A percentile compares a stretch with the other conserved stretches of the same genome.
Evolutionary conservation across 2,797 vertebrate genomes (phyloP).

Genomic region (Hippocampus kuda): DNA sequence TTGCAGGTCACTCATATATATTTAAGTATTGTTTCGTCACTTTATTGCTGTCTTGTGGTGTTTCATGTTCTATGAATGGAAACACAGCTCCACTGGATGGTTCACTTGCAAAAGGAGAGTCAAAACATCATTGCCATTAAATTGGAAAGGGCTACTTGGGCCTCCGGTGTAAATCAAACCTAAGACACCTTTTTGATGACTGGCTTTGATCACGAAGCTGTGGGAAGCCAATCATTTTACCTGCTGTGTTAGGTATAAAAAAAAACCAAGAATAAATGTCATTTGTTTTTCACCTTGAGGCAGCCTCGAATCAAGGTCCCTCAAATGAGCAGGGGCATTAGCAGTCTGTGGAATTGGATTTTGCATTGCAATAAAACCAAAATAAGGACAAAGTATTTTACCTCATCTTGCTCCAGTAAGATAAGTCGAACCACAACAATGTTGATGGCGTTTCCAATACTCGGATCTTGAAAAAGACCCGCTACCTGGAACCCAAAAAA

Average conservation of each 20-base stretch:
- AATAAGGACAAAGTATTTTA: slow-evolving; percentile 33
- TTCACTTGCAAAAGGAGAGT: background rate
- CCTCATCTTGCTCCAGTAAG: slow-evolving; percentile 87
- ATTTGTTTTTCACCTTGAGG: background rate
- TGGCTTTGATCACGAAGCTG: background rate
- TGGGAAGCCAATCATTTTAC: background rate
- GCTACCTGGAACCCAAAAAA: slow-evolving; percentile 73
- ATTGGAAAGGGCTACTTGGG: background rate
- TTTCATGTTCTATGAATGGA: background rate
- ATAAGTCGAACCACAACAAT: slow-evolving; percentile 87
- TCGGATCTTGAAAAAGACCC: slow-evolving; percentile 84
- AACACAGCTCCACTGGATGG: background rate
- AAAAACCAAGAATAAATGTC: background rate
- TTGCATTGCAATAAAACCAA: background rate
- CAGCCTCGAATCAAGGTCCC: background rate
- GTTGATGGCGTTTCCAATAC: slow-evolving; percentile 91
- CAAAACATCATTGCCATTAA: background rate
- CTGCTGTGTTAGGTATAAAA: background rate
- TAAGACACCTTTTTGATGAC: background rate
- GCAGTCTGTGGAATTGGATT: background rate
- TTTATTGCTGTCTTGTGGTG: too few relatives aligned
- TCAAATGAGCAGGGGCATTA: background rate
- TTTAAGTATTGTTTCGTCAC: too few relatives aligned
- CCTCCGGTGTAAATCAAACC: background rate
- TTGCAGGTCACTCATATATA: too few relatives aligned